Evolutionary conservation across 2,113 vertebrate genomes (phyloP).

Genomic region (Boulengeromyrus knoepffleri): DNA sequence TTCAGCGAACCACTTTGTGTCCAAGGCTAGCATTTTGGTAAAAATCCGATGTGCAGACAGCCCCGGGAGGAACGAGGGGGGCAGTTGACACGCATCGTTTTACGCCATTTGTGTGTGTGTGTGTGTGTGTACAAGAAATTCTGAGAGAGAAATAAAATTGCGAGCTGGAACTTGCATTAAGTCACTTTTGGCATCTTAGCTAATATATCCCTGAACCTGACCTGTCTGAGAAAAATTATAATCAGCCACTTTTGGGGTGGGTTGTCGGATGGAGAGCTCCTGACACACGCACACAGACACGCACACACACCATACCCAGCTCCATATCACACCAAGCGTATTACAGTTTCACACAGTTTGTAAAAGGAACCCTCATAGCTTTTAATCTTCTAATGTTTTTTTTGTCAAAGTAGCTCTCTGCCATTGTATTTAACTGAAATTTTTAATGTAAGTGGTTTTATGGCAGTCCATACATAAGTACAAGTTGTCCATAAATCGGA

Average conservation of each 20-base stretch:
- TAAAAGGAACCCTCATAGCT: background rate
- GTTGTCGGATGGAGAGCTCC: background rate
- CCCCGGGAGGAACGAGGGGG: background rate
- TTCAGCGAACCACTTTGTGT: background rate
- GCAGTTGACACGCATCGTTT: background rate
- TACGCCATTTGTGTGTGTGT: background rate
- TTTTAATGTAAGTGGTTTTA: background rate
- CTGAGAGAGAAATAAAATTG: background rate
- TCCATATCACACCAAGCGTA: background rate
- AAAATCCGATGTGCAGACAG: background rate
- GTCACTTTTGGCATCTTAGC: background rate
- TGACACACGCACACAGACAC: background rate
- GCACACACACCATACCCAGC: background rate
- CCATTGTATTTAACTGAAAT: background rate
- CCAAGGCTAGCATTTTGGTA: background rate
- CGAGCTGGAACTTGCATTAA: background rate
- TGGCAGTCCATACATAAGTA: background rate
- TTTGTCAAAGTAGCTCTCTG: background rate
- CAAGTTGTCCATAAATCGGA: background rate
- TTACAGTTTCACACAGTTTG: background rate
- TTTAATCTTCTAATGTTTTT: background rate
- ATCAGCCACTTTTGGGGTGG: background rate
- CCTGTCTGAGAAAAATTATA: background rate
- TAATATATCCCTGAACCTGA: background rate
- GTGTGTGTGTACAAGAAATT: background rate